A percentile compares a stretch with the other conserved stretches of the same genome.
Evolutionary conservation across 2,797 vertebrate species (phyloP).

Genomic region (Cyprinella venusta): DNA sequence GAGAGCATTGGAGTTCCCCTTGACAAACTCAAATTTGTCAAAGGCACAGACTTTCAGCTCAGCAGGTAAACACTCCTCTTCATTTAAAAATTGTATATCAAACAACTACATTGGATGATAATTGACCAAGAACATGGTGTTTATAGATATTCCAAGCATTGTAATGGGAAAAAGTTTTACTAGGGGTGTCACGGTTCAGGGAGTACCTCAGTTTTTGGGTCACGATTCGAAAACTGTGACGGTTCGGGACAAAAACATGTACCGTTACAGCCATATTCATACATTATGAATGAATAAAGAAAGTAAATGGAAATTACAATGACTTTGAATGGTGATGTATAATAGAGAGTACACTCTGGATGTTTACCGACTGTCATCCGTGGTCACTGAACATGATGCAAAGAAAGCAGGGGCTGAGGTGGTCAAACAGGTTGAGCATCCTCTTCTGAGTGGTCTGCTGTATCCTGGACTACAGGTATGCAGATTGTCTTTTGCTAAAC

Average conservation of each 20-base stretch:
- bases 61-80: slow-evolving; percentile 84
- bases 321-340: neutral
- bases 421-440: slow-evolving; percentile 97
- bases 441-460: slow-evolving; percentile 92
- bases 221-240: too few species aligned
- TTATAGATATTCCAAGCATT: neutral
- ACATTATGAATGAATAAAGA: neutral
- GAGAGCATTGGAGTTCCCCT: slow-evolving; percentile 93
- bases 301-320: neutral
- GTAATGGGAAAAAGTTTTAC: neutral
- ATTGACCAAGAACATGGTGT: neutral
- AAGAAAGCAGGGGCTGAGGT: slow-evolving; percentile 99
- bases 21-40: slow-evolving; percentile 90
- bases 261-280: too few species aligned
- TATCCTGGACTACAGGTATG: slow-evolving; percentile 95
- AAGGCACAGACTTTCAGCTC: slow-evolving; percentile 94
- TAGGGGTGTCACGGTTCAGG: too few species aligned
- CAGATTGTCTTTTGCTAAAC: neutral
- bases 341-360: slow-evolving; percentile 94
- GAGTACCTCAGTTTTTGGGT: neutral
- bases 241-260: too few species aligned
- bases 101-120: neutral
- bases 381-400: slow-evolving; percentile 94
- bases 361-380: slow-evolving; percentile 91
- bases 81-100: neutral